Base-by-base conservation (phyloP, 2,113 vertebrate genomes). In the Xenopus borealis region DNA sequence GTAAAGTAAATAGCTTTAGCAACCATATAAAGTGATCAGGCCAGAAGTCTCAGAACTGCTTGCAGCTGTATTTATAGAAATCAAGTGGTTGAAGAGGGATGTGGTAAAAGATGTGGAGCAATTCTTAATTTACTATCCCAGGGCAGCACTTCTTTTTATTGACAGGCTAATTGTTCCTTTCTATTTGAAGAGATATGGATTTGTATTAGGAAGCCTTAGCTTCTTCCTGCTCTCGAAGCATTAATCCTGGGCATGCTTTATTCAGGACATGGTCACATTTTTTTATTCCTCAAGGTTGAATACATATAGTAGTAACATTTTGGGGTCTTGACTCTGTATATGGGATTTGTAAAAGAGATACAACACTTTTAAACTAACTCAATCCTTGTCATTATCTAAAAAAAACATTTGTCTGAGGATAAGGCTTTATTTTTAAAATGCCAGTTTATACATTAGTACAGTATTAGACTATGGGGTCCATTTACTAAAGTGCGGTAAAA, bases 151-250 rank as follows among this genome's bases (percentile, higher is more conserved):
- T 62, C 55, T 58, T 44, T 47, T 45, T 62, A 71, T 71, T 62
- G 69, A 71, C 57, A 45, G 68, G 7, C 53, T 70, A 70, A 70
- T 70, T 70, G 57, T 52, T 59, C 19, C 40, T 61, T 62, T 71
- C 57, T 71, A 71, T 71, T 46, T 62, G 68, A 70, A 59, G 68
- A 45, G 27, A 70, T 70, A 70, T 70, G 68, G 68, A 70, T 70
- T 70, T 44, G 23, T 59, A 59, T 70, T 40, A 40, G 27, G 17
- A 18, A n/a, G 13, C 69, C 12, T 18, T 57, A 18, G 7, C 23
- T 16, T 33, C 33, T 61, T 62, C 58, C 69, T 71, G 69, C 40
- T 20, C 59, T 45, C 33, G n/a, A 67, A 50, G 65, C 45, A 66
- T 66, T 20, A 66, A 47, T 66, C 33, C 11, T n/a, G 17, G 63